phyloP scores from a whole-genome alignment of 2,888 invertebrate genomes.

The Cataglyphis rosenhaueri region DNA sequence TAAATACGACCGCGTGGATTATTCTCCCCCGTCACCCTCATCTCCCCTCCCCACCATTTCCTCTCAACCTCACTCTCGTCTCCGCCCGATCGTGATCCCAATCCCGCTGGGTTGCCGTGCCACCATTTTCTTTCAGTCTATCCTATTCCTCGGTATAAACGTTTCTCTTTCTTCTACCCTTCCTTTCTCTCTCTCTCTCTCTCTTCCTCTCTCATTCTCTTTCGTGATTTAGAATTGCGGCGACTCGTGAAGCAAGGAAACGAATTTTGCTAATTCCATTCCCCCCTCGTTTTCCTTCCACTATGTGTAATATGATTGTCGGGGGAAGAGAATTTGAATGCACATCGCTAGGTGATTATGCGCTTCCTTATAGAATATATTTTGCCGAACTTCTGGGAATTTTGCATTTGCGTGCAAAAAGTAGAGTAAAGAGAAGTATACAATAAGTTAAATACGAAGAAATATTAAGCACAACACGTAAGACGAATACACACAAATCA shows the following conservation, averaged over 20 bases:
- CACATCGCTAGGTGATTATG: conserved; percentile 12
- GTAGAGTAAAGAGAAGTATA: neutral
- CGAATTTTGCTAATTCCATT: conserved; percentile 58
- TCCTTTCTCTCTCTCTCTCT: neutral
- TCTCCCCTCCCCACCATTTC: neutral
- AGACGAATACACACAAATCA: neutral
- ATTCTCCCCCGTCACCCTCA: conserved; percentile 50
- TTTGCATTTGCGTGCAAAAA: conserved; percentile 23
- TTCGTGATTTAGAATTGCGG: conserved; percentile 52
- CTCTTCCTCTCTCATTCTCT: neutral
- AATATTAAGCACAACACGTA: conserved; percentile 2
- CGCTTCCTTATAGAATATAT: conserved; percentile 26
- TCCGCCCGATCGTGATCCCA: conserved; percentile 26
- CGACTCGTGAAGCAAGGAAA: conserved; percentile 37
- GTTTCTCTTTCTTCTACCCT: neutral
- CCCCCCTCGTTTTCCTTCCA: neutral
- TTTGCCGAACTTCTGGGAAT: conserved; percentile 5
- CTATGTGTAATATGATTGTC: conserved; percentile 41
- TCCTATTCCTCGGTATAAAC: conserved; percentile 10
- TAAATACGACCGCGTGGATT: conserved; percentile 73
- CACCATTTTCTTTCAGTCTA: conserved; percentile 18
- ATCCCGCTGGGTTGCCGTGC: conserved; percentile 21
- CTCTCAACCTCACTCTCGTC: conserved; percentile 7
- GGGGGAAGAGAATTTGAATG: conserved; percentile 16
- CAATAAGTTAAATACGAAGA: conserved; percentile 15